A percentile compares a stretch with the other conserved stretches of the same genome.
phyloP scores from a whole-genome alignment of 2,797 vertebrate genomes.

The Anas capensis region DNA sequence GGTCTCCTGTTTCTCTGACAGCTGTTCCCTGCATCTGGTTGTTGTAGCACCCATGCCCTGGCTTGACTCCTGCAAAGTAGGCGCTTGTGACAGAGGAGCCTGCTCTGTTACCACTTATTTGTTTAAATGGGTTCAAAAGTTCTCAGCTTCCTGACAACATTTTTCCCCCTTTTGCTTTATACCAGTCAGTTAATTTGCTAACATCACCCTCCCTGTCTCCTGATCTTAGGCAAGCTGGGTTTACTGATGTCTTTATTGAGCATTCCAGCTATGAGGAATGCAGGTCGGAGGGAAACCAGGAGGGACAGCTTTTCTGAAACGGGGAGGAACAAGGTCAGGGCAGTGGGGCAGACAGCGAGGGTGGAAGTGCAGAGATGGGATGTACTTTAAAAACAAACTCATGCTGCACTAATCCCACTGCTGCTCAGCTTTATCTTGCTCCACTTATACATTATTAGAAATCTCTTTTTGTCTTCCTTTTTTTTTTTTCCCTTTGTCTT shows the following conservation, averaged over 20 bases:
- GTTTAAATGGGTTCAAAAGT: constrained; percentile 66
- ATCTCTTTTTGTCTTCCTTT: constrained; percentile 47
- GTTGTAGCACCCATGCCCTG: neutral
- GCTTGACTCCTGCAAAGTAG: neutral
- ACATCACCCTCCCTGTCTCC: constrained; percentile 35
- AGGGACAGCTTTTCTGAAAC: constrained; percentile 28
- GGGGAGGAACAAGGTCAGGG: constrained; percentile 27
- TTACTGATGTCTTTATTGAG: constrained; percentile 39
- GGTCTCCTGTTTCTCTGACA: neutral
- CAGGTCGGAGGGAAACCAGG: constrained; percentile 48
- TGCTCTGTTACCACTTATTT: constrained; percentile 35
- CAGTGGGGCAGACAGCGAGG: neutral
- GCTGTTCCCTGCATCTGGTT: neutral
- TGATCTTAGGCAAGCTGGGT: constrained; percentile 61
- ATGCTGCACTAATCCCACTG: constrained; percentile 14
- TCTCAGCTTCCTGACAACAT: constrained; percentile 40
- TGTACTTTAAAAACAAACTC: constrained; percentile 61
- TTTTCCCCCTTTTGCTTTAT: constrained; percentile 39
- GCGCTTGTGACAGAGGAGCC: neutral
- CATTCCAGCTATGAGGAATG: constrained; percentile 57
- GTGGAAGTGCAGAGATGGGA: constrained; percentile 1
- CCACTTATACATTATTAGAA: constrained; percentile 9
- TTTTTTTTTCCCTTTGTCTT: neutral
- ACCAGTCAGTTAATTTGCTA: constrained; percentile 70
- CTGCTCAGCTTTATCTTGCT: constrained; percentile 11